These are phyloP conservation scores for Falco rusticolus DNA, from an alignment of 2,797 vertebrate genomes.

Conservation along the genomic window DNA sequence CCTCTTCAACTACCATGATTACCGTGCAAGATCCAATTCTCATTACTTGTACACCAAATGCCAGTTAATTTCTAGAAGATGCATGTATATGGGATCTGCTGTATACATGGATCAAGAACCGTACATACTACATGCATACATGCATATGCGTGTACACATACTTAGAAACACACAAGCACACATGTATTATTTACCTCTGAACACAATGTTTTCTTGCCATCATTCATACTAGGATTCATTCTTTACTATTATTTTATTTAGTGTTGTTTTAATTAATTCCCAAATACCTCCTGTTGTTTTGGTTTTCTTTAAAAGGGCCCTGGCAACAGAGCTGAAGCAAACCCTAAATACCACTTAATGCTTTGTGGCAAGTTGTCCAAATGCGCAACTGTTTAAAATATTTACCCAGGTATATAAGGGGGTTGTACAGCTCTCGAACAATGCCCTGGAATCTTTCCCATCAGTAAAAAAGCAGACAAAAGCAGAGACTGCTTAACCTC, in stretches of 20 bases:
- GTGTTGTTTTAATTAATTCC: conserved; percentile 30
- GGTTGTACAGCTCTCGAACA: conserved; percentile 26
- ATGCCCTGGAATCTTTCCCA: conserved; percentile 59
- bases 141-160: too few species aligned
- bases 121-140: not conserved
- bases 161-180: not conserved
- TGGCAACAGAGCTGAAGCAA: conserved; percentile 50
- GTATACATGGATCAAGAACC: not conserved
- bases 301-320: conserved; percentile 25
- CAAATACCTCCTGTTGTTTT: conserved; percentile 29
- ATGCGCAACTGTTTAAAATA: conserved; percentile 59
- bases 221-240: not conserved
- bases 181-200: not conserved
- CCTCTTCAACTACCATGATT: not conserved
- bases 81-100: not conserved
- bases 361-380: conserved; percentile 62
- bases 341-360: conserved; percentile 42
- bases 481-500: conserved; percentile 55
- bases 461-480: conserved; percentile 39
- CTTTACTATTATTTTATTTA: not conserved
- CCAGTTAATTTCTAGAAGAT: not conserved
- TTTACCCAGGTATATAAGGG: conserved; percentile 59
- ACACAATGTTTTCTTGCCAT: not conserved
- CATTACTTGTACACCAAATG: not conserved
- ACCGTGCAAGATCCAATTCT: not conserved